Evolutionary conservation across 2,888 invertebrate genomes (phyloP), one percentile per base, ranked within the genome.

Genomic region (Stenichneumon culpator): DNA sequence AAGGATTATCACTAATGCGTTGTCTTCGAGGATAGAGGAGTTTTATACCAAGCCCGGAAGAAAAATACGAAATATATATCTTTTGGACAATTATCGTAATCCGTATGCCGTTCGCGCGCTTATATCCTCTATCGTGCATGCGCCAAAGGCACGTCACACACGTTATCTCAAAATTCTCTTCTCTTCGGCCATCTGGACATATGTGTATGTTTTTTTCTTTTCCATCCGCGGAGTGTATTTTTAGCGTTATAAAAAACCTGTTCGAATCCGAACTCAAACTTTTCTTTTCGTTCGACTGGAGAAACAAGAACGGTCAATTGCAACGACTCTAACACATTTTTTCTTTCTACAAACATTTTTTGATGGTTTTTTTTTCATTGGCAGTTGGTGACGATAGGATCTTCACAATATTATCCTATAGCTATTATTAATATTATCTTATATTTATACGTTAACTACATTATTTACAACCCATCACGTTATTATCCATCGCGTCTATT

Each of bases 391-490:
- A 77, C 78, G 52, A 60, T 1, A 63, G 81, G 39, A 52, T 67
- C 14, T 22, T 80, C 25, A 39, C 70, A 72, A 60, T 80, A 47
- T 14, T 65, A 54, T 54, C 63, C 60, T 77, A 63, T 9, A 80
- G 19, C 28, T 67, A 60, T 79, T 54, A 70, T 72, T 81, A 68
- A 22, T 69, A 44, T 65, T 77, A 65, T 39, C 74, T 52, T 57
- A 60, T 78, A 83, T 79, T 72, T 16, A 72, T 81, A 60, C 73
- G 74, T 75, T 74, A 57, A 60, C 79, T 74, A 81, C 54, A 78
- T n/a, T 84, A 84, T 84, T 78, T 84, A 84, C 84, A 84, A 74
- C 69, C 84, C 79, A 74, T 84, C 73, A 69, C 78, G 69, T 69
- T 68, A 75, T 69, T 68, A 75, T 74, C 28, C 11, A 82, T 73